Evolutionary conservation across 1,140 invertebrate species (phyloP).

Genomic region (Drosophila miranda): DNA sequence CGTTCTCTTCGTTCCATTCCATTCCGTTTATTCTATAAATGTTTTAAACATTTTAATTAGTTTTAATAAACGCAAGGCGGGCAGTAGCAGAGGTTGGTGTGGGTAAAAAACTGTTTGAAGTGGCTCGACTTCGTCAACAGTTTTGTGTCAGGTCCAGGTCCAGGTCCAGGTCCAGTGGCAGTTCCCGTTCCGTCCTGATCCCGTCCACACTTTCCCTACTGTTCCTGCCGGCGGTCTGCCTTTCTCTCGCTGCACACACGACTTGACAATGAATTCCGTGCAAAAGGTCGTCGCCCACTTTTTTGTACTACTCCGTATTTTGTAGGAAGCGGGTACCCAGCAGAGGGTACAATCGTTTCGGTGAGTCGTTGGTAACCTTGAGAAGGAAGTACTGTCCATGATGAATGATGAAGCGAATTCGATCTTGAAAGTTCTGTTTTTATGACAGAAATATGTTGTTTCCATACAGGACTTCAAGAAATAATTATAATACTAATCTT

Average conservation of each 20-base stretch:
- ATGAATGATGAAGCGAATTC: too few relatives aligned
- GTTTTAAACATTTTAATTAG: conserved; percentile 63
- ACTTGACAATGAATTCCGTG: conserved; percentile 56
- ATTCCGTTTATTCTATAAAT: conserved; percentile 61
- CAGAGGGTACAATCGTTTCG: too few relatives aligned
- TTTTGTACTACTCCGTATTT: conserved; percentile 14
- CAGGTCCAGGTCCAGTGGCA: neutral
- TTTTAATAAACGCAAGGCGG: conserved; percentile 47
- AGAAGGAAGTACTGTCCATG: too few relatives aligned
- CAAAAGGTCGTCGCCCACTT: conserved; percentile 56
- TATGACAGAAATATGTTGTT: too few relatives aligned
- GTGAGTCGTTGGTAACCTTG: too few relatives aligned
- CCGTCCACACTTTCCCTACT: too few relatives aligned
- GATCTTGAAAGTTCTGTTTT: too few relatives aligned
- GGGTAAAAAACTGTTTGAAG: conserved; percentile 45
- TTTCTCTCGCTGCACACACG: conserved; percentile 12
- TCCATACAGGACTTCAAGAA: too few relatives aligned
- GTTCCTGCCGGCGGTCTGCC: neutral
- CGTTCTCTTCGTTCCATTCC: conserved; percentile 10
- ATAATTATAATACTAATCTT: too few relatives aligned
- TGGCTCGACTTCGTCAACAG: conserved; percentile 48
- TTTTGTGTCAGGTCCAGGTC: conserved; percentile 43
- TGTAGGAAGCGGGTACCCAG: too few relatives aligned
- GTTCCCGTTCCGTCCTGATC: neutral
- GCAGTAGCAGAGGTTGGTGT: neutral